These are phyloP conservation scores for Odontomyia ornata DNA, from an alignment of 2,888 invertebrate genomes.

Conservation along the genomic window DNA sequence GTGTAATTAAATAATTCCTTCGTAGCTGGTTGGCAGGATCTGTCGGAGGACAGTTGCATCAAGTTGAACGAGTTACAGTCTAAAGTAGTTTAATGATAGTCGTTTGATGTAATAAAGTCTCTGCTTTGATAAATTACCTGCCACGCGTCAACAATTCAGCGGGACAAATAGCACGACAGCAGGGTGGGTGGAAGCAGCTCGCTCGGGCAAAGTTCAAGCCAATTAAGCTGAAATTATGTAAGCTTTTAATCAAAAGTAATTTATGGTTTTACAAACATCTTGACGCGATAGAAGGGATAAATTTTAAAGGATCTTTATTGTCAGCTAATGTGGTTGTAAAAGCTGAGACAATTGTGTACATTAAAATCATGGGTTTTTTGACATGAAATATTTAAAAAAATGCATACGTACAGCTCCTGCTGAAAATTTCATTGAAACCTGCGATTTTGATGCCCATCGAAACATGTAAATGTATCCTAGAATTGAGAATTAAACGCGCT, in stretches of 20 bases:
- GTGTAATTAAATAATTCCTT: conserved; percentile 12
- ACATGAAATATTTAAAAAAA: too few relatives aligned
- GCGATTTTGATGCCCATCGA: too few relatives aligned
- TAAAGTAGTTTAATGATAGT: conserved; percentile 28
- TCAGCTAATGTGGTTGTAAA: too few relatives aligned
- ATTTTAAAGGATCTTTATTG: too few relatives aligned
- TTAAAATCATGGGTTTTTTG: too few relatives aligned
- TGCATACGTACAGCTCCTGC: too few relatives aligned
- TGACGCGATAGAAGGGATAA: too few relatives aligned
- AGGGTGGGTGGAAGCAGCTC: neutral
- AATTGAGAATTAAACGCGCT: too few relatives aligned
- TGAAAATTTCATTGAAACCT: too few relatives aligned
- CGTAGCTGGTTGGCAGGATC: neutral
- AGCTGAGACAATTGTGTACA: too few relatives aligned
- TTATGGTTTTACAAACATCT: too few relatives aligned
- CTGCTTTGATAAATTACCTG: neutral
- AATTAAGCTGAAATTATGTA: conserved; percentile 5
- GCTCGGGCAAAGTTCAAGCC: neutral
- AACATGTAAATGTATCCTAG: too few relatives aligned
- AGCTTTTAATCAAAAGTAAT: neutral
- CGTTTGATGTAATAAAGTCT: neutral
- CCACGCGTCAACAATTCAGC: neutral
- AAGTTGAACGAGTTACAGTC: neutral
- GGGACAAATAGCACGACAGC: neutral
- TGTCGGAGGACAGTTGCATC: neutral